Conservation (phyloP, 2,888 invertebrate species). For the Fissipunctia ypsillon region DNA sequence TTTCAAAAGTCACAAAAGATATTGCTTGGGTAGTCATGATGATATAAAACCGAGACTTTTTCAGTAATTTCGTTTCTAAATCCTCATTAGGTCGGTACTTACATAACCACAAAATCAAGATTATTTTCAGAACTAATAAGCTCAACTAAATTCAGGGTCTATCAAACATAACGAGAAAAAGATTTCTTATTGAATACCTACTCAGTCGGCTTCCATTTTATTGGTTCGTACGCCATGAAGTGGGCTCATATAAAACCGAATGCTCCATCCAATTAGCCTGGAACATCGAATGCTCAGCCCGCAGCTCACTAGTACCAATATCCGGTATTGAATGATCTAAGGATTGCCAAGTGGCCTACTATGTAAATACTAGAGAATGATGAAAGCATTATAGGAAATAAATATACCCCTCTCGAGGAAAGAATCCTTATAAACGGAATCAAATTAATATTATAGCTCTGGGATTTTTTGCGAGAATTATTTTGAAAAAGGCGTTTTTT, state of each 20-base stretch:
- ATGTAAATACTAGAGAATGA: constrained; percentile 66
- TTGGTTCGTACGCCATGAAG: constrained; percentile 66
- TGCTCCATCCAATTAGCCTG: constrained; percentile 73
- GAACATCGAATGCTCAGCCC: constrained; percentile 68
- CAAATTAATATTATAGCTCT: constrained; percentile 52
- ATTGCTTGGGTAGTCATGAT: no score
- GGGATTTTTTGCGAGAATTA: constrained; percentile 29
- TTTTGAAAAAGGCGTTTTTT: constrained; percentile 22
- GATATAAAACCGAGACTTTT: background rate
- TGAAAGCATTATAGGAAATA: constrained; percentile 59
- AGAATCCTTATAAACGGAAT: constrained; percentile 54
- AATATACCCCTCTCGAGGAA: constrained; percentile 61
- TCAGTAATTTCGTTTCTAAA: background rate
- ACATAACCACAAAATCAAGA: constrained; percentile 23
- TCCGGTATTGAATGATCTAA: constrained; percentile 73
- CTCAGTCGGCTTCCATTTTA: constrained; percentile 61
- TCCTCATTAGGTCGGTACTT: background rate
- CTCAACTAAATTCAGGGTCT: constrained; percentile 46
- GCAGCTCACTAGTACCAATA: constrained; percentile 73
- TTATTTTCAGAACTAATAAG: constrained; percentile 50
- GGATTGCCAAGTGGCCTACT: constrained; percentile 67
- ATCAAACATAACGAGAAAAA: constrained; percentile 58
- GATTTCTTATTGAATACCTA: constrained; percentile 64
- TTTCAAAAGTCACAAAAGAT: no score
- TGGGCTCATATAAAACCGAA: constrained; percentile 69